Conservation (phyloP, 2,113 vertebrate genomes). For the Larimichthys crocea region DNA sequence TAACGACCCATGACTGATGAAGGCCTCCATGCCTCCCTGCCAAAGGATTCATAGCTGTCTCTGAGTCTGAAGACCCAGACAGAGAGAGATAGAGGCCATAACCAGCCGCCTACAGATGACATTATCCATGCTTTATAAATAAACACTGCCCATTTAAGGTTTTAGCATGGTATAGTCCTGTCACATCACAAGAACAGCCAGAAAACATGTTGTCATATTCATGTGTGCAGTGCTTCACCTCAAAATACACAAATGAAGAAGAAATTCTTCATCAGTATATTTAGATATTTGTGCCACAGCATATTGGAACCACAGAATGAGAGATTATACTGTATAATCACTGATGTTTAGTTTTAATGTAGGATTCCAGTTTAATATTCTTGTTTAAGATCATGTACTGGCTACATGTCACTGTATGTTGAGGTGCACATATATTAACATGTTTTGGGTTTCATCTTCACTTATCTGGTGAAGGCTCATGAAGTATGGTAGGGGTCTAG, state of each 20-base stretch:
- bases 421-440: no score
- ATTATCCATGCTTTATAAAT: constrained; percentile 46
- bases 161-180: background rate
- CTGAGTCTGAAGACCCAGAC: constrained; percentile 12
- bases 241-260: constrained; percentile 11
- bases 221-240: background rate
- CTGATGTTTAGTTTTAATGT: no score
- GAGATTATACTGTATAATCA: background rate
- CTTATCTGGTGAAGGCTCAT: no score
- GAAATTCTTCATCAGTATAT: background rate
- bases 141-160: constrained; percentile 21
- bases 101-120: constrained; percentile 18
- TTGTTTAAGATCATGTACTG: no score
- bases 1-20: constrained; percentile 80
- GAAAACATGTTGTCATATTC: background rate
- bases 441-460: no score
- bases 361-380: no score
- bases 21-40: constrained; percentile 45
- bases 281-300: constrained; percentile 4
- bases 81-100: background rate
- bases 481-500: no score
- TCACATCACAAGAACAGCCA: background rate
- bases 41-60: constrained; percentile 24
- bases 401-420: no score
- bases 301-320: background rate